Base-by-base conservation (phyloP, 2,797 vertebrate genomes). In the Cyclopterus lumpus region DNA sequence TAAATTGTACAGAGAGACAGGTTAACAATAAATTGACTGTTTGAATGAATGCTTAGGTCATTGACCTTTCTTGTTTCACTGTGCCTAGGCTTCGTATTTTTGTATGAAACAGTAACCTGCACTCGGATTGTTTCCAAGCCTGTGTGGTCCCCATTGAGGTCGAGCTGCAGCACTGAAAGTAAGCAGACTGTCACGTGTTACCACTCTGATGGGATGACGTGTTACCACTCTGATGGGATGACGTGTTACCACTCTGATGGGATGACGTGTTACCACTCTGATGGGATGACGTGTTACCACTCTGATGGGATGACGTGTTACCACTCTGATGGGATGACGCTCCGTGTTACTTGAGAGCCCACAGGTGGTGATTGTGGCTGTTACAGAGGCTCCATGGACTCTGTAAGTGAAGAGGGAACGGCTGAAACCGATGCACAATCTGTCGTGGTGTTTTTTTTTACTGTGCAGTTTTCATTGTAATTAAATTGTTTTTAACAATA, bases 401-500 rank as follows among this genome's bases (percentile, higher is more conserved):
- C 65, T 51, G 57, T 36, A 57, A 59, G 67, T 48, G 38, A 75
- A 84, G 75, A 73, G 68, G 55, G 57, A 77, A 53, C 62, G 73
- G 69, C 80, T 67, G 54, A 85, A 82, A 76, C 40, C 53, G 49
- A 69, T 87, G 76, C 71, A 83, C 81, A 77, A 75, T 67, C 14
- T 83, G 51, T 80, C 71, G 40, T 81, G 71, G 67, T 82, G n/a
- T 73, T 79, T 65, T 81, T 81, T 80, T 67, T 82, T 82, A 88
- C 65, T 75, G 85, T 89, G 71, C 72, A 62, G 76, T 86, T 90
- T 86, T 86, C 57, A 65, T 48, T 89, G 79, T 83, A 76, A 93
- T 90, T 89, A 93, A 93, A 94, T 48, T 49, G 78, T 90, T 93
- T 92, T 86, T 81, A 82, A 81, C n/a, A 82, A 85, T 22, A 40